Conservation (phyloP, 2,113 vertebrate genomes). For the Chelonoidis abingdonii region DNA sequence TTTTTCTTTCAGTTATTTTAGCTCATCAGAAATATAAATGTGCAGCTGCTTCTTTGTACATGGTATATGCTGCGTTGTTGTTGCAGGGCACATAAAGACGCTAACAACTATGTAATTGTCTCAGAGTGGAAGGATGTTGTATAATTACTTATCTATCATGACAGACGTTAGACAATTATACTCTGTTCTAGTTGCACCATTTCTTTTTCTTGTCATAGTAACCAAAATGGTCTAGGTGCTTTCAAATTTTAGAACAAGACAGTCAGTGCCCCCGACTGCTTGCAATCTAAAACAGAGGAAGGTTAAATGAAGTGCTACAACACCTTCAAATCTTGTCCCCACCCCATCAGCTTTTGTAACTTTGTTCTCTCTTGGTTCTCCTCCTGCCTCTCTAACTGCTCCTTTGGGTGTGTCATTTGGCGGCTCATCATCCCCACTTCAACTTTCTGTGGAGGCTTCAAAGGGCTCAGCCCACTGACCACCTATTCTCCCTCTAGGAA, state of each 20-base stretch:
- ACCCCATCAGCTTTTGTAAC: neutral
- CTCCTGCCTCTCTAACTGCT: neutral
- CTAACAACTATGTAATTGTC: neutral
- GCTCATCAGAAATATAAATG: neutral
- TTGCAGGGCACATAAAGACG: no score
- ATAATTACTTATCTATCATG: neutral
- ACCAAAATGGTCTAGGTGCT: neutral
- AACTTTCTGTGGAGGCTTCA: neutral
- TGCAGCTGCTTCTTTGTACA: neutral
- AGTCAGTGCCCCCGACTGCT: neutral
- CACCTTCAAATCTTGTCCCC: neutral
- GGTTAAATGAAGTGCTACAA: neutral
- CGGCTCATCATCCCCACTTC: neutral
- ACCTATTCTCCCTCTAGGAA: neutral
- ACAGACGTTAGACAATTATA: neutral
- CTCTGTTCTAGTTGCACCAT: neutral
- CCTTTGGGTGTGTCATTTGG: neutral
- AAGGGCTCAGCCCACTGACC: neutral
- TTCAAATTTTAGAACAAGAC: neutral
- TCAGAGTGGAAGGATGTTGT: neutral
- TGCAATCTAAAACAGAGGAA: neutral
- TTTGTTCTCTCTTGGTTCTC: neutral
- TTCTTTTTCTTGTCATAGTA: neutral
- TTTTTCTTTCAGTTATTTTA: neutral
- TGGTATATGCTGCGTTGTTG: neutral